These are phyloP conservation scores for Willisornis vidua DNA, from an alignment of 2,113 vertebrate genomes.

Conservation along the genomic window DNA sequence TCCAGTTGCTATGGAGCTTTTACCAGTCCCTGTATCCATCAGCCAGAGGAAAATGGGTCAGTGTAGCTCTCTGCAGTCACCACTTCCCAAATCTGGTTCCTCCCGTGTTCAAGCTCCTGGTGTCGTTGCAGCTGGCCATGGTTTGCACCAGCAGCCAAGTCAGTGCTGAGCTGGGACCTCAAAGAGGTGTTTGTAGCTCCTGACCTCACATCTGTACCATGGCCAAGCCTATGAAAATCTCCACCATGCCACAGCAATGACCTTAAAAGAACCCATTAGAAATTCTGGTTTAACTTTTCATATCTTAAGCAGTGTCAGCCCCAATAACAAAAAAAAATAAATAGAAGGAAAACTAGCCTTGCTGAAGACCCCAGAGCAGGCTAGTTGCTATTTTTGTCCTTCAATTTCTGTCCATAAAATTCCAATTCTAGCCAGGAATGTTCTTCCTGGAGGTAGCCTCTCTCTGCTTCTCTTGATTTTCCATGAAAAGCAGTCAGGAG, in stretches of 20 bases:
- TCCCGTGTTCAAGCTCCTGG: accelerated
- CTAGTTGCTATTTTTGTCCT: neutral
- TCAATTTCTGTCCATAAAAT: neutral
- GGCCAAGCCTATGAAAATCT: neutral
- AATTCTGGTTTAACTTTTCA: neutral
- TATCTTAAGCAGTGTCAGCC: neutral
- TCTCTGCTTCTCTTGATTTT: neutral
- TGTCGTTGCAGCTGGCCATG: neutral
- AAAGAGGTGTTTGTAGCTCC: accelerated
- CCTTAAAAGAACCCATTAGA: neutral
- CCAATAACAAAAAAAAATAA: neutral
- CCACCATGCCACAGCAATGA: accelerated
- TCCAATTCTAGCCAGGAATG: neutral
- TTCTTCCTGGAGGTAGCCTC: neutral
- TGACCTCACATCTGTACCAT: accelerated
- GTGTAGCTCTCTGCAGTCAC: neutral
- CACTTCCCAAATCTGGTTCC: neutral
- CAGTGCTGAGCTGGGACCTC: neutral
- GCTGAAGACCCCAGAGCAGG: neutral
- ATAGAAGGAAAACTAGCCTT: accelerated
- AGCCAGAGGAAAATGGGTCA: conserved; percentile 70
- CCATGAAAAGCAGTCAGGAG: neutral
- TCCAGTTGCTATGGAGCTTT: conserved; percentile 69
- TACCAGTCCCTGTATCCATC: conserved; percentile 22
- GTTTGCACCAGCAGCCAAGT: neutral